phyloP scores from a whole-genome alignment of 2,113 vertebrate genomes.

The Genyomyrus donnyi region DNA sequence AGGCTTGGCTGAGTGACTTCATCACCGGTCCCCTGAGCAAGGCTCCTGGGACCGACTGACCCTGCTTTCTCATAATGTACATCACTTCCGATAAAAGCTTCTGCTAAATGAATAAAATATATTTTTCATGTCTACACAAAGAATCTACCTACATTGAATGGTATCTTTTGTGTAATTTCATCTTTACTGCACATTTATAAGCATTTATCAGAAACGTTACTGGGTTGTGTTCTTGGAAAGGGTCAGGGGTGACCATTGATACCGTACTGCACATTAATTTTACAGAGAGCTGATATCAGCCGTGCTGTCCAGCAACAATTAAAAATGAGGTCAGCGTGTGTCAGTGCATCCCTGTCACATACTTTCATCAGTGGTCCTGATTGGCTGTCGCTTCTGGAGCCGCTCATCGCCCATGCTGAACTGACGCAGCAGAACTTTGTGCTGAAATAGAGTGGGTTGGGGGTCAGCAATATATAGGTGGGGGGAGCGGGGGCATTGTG shows the following conservation, averaged over 20 bases:
- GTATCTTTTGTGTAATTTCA: not conserved
- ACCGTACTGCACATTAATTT: not conserved
- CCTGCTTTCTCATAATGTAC: not conserved
- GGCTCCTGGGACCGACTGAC: not conserved
- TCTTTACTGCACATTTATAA: not conserved
- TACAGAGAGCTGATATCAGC: not conserved
- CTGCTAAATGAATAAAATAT: not conserved
- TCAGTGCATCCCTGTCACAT: constrained; percentile 34
- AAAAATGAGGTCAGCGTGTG: not conserved
- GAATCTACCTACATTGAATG: not conserved
- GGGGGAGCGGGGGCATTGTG: not conserved
- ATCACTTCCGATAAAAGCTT: not conserved
- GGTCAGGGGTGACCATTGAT: not conserved
- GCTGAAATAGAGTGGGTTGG: constrained; percentile 52
- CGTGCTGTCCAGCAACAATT: not conserved
- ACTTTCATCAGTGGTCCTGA: constrained; percentile 86
- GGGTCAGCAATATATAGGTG: not conserved
- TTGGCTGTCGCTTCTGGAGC: constrained; percentile 82
- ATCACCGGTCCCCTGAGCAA: not conserved
- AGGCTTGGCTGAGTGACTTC: not conserved
- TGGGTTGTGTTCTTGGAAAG: not conserved
- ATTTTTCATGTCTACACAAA: not conserved
- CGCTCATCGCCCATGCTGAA: constrained; percentile 86
- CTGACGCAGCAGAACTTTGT: constrained; percentile 87
- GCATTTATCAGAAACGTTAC: not conserved